Evolutionary conservation across 1,140 invertebrate species (phyloP).

Genomic region (Cydia fagiglandana): DNA sequence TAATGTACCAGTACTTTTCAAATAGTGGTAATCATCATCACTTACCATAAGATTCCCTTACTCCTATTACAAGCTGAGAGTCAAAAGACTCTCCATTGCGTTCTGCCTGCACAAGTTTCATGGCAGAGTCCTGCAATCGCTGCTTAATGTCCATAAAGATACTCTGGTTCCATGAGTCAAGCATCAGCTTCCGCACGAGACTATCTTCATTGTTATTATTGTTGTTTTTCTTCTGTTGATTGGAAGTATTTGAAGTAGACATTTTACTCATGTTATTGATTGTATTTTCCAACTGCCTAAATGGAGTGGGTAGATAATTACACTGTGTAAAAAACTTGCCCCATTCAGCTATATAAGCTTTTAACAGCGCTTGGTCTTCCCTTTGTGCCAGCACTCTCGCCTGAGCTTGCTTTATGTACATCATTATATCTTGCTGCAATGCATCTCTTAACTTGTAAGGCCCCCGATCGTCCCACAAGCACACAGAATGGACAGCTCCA

Average conservation of each 20-base stretch:
- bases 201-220: slow-evolving; percentile 91
- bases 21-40: not conserved
- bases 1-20: not conserved
- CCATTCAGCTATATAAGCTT: slow-evolving; percentile 98
- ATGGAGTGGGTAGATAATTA: slow-evolving; percentile 97
- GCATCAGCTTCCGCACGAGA: slow-evolving; percentile 96
- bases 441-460: slow-evolving; percentile 90
- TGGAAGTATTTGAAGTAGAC: slow-evolving; percentile 67
- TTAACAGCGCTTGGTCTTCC: slow-evolving; percentile 96
- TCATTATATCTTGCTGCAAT: slow-evolving; percentile 94
- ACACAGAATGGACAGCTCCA: slow-evolving; percentile 96
- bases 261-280: slow-evolving; percentile 79
- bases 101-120: slow-evolving; percentile 98
- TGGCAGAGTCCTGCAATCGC: slow-evolving; percentile 96
- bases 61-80: slow-evolving; percentile 97
- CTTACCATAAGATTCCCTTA: slow-evolving; percentile 95
- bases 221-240: slow-evolving; percentile 84
- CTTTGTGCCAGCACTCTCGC: slow-evolving; percentile 92
- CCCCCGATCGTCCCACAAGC: slow-evolving; percentile 98
- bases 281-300: slow-evolving; percentile 93
- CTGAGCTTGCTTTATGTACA: slow-evolving; percentile 97
- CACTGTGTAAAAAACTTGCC: slow-evolving; percentile 98
- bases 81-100: slow-evolving; percentile 98
- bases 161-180: slow-evolving; percentile 98
- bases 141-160: slow-evolving; percentile 98